Base-by-base conservation (phyloP, 1,140 invertebrate species). In the Trachelipus rathkii region DNA sequence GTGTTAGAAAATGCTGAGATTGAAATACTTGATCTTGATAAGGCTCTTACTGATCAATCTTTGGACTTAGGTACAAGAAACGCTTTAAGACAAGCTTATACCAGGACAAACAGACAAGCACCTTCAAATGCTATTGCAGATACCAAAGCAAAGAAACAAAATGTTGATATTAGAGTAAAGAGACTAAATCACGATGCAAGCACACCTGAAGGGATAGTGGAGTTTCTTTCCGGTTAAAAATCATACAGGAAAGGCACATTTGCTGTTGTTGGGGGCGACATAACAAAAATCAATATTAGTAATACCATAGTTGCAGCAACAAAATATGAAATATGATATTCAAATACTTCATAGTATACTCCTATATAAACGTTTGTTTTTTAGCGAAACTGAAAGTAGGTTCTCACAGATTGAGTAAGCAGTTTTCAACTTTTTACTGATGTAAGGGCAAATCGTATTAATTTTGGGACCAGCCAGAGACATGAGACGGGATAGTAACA, bases 1-100 rank as follows among this genome's bases (percentile, higher is more conserved):
- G 60, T 77, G 6, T 69, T 81, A 19, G 75, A 77, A 23, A 75
- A 81, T 71, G 79, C 79, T 44, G 74, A 81, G 53, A 78, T 81
- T 13, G 66, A 81, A 69, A 76, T 81, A 1, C 45, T 81, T 66
- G 71, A 81, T 44, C 68, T 81, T 44, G 77, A 81, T 19, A 75
- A 78, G 11, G 79, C 79, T 43, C 73, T 81, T 11, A 19, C 23
- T 45, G 21, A 71, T 24, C 71, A 71, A 43, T 74, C 70, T 50
- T 69, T 81, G 24, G 75, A 81, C 33, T 33, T 19, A 24, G 50
- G 45, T 15, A 72, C 75, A 8, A 67, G 79, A 19, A 60, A 74
- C 21, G 79, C 79, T n/a, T 74, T 81, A 10, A 66, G 71, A 68
- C 71, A 75, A 23, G 74, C 71, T 4, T 81, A 78, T 73, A 60